Evolutionary conservation across 2,113 vertebrate genomes (phyloP).

Genomic region (Prionailurus viverrinus): DNA sequence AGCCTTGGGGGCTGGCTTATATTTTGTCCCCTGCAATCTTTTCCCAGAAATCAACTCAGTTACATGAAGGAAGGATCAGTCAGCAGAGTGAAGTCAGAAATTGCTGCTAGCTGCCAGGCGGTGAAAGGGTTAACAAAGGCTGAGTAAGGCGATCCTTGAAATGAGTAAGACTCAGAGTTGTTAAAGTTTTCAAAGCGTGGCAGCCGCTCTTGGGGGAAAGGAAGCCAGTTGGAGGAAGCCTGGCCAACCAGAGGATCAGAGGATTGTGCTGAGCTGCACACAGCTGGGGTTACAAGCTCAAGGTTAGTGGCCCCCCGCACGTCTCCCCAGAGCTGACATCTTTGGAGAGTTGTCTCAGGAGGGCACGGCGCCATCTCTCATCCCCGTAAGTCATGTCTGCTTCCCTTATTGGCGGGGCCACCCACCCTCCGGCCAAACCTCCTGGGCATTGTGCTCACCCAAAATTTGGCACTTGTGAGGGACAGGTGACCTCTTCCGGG

Average conservation of each 20-base stretch:
- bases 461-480: neutral
- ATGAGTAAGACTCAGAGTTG: conserved; percentile 67
- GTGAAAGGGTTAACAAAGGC: conserved; percentile 83
- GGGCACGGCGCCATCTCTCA: neutral
- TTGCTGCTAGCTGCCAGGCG: neutral
- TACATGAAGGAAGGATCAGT: neutral
- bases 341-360: neutral
- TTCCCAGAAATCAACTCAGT: neutral
- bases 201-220: neutral
- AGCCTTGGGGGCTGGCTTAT: neutral
- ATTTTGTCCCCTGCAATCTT: neutral
- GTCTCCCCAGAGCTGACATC: neutral
- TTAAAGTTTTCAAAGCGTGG: conserved; percentile 80
- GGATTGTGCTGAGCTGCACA: neutral
- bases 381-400: neutral
- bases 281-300: conserved; percentile 2
- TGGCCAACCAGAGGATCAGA: neutral
- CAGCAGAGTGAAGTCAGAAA: neutral
- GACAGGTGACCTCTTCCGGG: neutral
- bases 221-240: conserved; percentile 20
- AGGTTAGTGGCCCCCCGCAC: conserved; percentile 79
- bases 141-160: conserved; percentile 75
- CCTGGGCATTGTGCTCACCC: rapidly evolving
- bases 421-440: neutral
- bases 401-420: neutral